These are phyloP conservation scores for Montipora efflorescens DNA, from an alignment of 64 coral and sea anemone genomes.

Conservation along the genomic window DNA sequence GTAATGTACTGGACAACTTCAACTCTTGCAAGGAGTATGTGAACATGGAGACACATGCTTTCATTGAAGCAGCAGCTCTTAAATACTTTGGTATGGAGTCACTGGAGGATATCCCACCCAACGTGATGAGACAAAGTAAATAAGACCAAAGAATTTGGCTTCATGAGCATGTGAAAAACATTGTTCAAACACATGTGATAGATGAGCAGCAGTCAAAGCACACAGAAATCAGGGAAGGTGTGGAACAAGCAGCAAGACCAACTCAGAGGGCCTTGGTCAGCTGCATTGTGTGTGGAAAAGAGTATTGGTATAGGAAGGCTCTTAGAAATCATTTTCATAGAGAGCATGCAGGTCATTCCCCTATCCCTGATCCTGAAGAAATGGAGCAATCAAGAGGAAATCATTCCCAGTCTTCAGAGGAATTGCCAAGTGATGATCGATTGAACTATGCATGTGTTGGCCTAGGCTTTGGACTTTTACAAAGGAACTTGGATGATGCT, in stretches of 20 bases:
- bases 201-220: neutral
- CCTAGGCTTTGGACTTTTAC: conserved; percentile 8
- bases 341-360: neutral
- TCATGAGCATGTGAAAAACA: no score
- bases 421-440: neutral
- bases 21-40: conserved; percentile 38
- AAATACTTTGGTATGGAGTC: no score
- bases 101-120: no score
- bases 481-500: conserved; percentile 4
- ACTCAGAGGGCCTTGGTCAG: neutral
- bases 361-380: neutral
- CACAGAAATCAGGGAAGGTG: neutral
- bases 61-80: conserved; percentile 10
- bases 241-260: neutral
- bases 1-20: conserved; percentile 15
- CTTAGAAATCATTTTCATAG: neutral
- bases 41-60: conserved; percentile 9
- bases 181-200: neutral
- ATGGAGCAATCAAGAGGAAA: neutral
- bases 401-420: neutral
- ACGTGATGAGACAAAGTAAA: no score
- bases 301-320: neutral
- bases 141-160: no score
- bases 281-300: neutral
- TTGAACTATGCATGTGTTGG: conserved; percentile 22